These are phyloP conservation scores for Vanessa atalanta DNA, from an alignment of 1,140 invertebrate genomes.

Conservation along the genomic window DNA sequence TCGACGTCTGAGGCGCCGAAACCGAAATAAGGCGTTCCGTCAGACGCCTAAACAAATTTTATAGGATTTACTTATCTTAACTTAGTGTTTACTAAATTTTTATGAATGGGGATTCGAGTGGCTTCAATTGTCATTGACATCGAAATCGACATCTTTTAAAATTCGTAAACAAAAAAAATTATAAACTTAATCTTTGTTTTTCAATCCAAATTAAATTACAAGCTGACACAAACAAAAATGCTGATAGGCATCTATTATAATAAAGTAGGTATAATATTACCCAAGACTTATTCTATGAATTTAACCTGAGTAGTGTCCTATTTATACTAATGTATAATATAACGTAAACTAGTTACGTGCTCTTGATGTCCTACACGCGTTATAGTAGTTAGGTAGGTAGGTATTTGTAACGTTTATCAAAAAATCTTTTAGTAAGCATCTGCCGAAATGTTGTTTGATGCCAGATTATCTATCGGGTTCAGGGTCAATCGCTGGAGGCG, in stretches of 20 bases:
- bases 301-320: constrained; percentile 34
- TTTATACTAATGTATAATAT: constrained; percentile 25
- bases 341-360: constrained; percentile 36
- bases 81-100: constrained; percentile 12
- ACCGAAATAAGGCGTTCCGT: constrained; percentile 45
- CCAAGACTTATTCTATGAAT: constrained; percentile 33
- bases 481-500: constrained; percentile 60
- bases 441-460: constrained; percentile 66
- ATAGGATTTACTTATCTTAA: constrained; percentile 29
- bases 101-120: constrained; percentile 1
- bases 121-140: too few relatives aligned
- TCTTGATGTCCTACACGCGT: constrained; percentile 29
- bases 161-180: too few relatives aligned
- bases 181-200: too few relatives aligned
- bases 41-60: constrained; percentile 29
- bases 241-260: not conserved
- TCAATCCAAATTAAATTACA: not conserved
- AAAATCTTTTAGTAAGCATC: constrained; percentile 62
- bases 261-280: not conserved
- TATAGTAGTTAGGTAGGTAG: constrained; percentile 7
- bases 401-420: constrained; percentile 51
- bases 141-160: too few relatives aligned
- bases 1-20: constrained; percentile 49
- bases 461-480: constrained; percentile 65
- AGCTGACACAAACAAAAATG: not conserved